Conservation (phyloP, 2,113 vertebrate genomes). For the Miniopterus natalensis region DNA sequence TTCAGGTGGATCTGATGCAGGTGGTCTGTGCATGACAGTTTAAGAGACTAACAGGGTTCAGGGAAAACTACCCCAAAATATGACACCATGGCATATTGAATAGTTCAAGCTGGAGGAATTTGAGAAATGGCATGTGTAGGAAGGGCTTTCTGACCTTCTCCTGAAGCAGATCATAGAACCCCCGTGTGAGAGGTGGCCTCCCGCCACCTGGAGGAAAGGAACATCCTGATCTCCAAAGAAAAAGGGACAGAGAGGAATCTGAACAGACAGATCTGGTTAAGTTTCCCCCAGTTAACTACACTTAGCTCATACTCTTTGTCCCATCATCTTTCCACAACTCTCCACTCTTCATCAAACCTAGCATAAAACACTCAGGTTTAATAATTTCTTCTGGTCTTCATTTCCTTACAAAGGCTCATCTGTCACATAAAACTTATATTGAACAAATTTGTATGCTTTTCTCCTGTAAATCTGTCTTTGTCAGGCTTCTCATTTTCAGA, state of each 20-base stretch:
- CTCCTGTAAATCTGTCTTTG: not conserved
- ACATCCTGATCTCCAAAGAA: not conserved
- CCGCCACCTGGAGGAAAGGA: not conserved
- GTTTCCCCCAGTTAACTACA: not conserved
- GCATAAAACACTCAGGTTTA: not conserved
- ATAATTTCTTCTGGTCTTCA: not conserved
- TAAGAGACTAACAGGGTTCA: not conserved
- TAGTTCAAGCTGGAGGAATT: not conserved
- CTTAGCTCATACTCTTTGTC: not conserved
- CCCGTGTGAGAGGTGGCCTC: not conserved
- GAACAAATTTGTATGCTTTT: constrained; percentile 5
- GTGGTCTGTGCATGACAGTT: not conserved
- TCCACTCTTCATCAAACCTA: not conserved
- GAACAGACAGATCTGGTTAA: not conserved
- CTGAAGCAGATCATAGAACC: not conserved
- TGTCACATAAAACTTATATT: not conserved
- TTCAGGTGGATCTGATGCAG: not conserved
- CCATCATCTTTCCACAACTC: not conserved
- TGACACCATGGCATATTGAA: not conserved
- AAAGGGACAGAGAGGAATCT: not conserved
- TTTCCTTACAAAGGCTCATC: not conserved
- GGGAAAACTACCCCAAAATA: not conserved
- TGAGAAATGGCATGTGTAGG: not conserved
- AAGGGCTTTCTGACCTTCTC: not conserved
- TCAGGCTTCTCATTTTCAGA: constrained; percentile 26